Evolutionary conservation across 2,113 vertebrate genomes (phyloP).

Genomic region (Actenoides hombroni): DNA sequence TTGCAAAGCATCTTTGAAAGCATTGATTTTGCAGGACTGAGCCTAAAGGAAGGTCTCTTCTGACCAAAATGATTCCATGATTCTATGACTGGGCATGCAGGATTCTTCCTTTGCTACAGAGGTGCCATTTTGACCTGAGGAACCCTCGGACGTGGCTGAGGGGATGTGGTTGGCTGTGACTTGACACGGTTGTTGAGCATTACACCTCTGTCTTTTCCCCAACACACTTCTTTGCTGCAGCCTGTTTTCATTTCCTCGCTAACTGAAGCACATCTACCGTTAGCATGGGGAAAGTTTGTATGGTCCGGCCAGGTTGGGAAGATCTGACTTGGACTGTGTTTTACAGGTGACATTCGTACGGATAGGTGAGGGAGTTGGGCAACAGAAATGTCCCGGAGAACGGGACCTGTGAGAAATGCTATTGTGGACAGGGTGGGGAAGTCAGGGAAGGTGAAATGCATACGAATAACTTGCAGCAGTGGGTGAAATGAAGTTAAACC

Average conservation of each 20-base stretch:
- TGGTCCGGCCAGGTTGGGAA: not conserved
- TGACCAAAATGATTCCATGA: not conserved
- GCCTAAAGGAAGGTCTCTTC: not conserved
- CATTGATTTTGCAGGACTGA: not conserved
- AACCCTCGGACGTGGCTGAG: not conserved
- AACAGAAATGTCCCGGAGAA: not conserved
- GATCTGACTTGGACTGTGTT: not conserved
- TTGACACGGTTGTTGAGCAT: not conserved
- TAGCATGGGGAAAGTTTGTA: not conserved
- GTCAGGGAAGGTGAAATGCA: not conserved
- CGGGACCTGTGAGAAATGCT: not conserved
- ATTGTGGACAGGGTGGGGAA: not conserved
- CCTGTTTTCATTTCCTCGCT: conserved; percentile 45
- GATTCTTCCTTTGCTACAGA: not conserved
- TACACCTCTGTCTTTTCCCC: not conserved
- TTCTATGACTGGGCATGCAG: not conserved
- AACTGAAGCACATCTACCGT: conserved; percentile 14
- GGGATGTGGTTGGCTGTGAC: not conserved
- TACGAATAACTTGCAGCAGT: not conserved
- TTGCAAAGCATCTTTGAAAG: not conserved
- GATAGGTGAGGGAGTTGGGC: not conserved
- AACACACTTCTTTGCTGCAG: not conserved
- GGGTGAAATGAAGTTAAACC: not conserved
- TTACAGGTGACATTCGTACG: not conserved
- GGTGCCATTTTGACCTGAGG: not conserved